Evolutionary conservation across 2,888 invertebrate species (phyloP).

Genomic region (Drosophila pseudotakahashii): DNA sequence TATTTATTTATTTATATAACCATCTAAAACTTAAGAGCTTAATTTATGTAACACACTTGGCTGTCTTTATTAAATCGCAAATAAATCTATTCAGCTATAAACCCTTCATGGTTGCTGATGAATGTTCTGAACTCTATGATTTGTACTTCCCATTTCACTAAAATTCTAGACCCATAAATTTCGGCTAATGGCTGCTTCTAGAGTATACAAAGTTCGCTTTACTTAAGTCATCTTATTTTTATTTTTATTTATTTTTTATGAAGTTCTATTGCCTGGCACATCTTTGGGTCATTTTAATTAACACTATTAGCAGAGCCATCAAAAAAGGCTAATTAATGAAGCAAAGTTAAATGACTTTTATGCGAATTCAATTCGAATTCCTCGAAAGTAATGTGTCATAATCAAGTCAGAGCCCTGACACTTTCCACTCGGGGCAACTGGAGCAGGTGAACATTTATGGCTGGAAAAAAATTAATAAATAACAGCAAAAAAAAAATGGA

Average conservation of each 20-base stretch:
- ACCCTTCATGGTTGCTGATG: background rate
- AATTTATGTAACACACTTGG: background rate
- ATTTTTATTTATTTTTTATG: background rate
- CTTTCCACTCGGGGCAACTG: conserved; percentile 20
- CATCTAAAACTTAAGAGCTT: background rate
- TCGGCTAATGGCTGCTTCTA: background rate
- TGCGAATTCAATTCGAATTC: conserved; percentile 11
- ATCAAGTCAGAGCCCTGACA: conserved; percentile 35
- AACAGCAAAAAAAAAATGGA: background rate
- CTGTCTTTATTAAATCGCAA: background rate
- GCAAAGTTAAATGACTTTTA: conserved; percentile 41
- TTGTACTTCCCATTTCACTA: background rate
- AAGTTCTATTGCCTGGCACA: conserved; percentile 1
- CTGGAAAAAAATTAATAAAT: conserved; percentile 18
- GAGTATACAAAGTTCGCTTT: background rate
- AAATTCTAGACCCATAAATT: background rate
- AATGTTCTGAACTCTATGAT: background rate
- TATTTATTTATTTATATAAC: background rate
- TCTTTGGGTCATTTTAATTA: conserved; percentile 51
- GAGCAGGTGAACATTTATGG: conserved; percentile 31
- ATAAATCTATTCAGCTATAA: background rate
- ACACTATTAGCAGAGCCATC: conserved; percentile 38
- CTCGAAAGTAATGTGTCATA: conserved; percentile 43
- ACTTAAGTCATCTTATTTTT: no score
- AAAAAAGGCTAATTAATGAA: conserved; percentile 48